Evolutionary conservation across 1,140 invertebrate genomes (phyloP), one percentile per base, ranked within the genome.

Genomic region (Zaprionus gabonicus): DNA sequence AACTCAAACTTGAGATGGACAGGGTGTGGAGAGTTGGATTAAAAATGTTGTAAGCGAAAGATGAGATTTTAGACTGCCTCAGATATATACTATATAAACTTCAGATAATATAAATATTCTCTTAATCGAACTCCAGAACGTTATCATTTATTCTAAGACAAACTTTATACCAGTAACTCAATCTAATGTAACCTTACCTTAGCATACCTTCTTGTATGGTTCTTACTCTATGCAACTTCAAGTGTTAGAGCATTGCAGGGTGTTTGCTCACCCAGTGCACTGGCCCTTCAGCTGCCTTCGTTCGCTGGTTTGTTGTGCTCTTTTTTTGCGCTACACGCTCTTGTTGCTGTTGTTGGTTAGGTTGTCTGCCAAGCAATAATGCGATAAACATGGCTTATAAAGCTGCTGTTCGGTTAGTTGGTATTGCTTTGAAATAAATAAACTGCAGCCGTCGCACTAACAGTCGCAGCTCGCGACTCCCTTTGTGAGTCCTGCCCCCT

Each of bases 391-490:
- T 68, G 73, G 75, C 71, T 65, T 74, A 67, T 74, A 63, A 73
- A 51, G 71, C 71, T 41, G 60, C 66, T 38, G 64, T 59, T 64
- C 53, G 58, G 23, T 73, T 71, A 81, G 74, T 84, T 76, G 81
- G 64, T 73, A 90, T 81, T 80, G 86, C 86, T 90, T 90, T 90
- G 85, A 91, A 90, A 82, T 85, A 77, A 82, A 85, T 90, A 51
- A 51, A 51, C 46, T 51, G 46, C 46, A 25, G 41, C 20, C 46
- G 46, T 51, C 46, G 53, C 15, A 56, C 27, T 56, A 28, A 28
- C 53, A 56, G 23, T 56, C 27, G 25, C 27, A n/a, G 25, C 13
- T 56, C 27, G 25, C 27, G 25, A 17, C 23, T 31, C 53, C 53
- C 27, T 55, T 28, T 28, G 23, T 15, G 23, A 1, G 25, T 6